A percentile compares a stretch with the other conserved stretches of the same genome.
These are phyloP conservation scores for chimpanzee (Pan troglodytes) DNA, from an alignment of 2,113 vertebrate species.

Conservation along the genomic window NHGRI_mPanTro3-v2.1_pri NC_072415.2:22660501-22661000, in stretches of 20 bases:
- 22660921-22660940: not conserved
- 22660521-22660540: not conserved
- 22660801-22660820: not conserved
- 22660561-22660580: accelerated
- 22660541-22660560: too few species aligned
- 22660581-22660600: not conserved
- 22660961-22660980: not conserved
- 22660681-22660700: not conserved
- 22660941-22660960: not conserved
- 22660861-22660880: not conserved
- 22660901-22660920: conserved; percentile 16
- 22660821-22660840: not conserved
- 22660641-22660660: not conserved
- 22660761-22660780: not conserved
- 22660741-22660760: not conserved
- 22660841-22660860: not conserved
- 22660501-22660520: not conserved
- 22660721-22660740: too few species aligned
- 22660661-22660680: not conserved
- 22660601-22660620: not conserved
- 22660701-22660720: not conserved
- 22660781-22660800: not conserved
- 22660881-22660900: not conserved
- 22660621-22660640: accelerated
- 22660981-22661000: conserved; percentile 8